Conservation (phyloP, 2,888 invertebrate genomes). For the Monochamus alternatus region DNA sequence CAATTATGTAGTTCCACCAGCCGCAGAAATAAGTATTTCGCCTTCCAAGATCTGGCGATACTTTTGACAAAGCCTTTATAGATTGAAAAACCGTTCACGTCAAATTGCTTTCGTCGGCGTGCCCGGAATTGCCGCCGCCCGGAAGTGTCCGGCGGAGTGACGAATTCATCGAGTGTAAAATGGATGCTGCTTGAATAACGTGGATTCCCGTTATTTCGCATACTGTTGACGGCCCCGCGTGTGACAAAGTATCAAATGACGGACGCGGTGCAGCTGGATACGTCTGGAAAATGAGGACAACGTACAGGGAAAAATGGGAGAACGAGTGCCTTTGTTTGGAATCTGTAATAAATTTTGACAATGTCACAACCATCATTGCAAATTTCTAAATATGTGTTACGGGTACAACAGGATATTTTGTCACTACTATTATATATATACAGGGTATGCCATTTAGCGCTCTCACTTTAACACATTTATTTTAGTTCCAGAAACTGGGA, state of each 20-base stretch:
- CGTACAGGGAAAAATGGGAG: neutral
- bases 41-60: too few relatives aligned
- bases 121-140: neutral
- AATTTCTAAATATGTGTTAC: neutral
- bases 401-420: too few relatives aligned
- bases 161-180: conserved; percentile 22
- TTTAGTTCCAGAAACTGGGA: too few relatives aligned
- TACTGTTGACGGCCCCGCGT: too few relatives aligned
- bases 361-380: too few relatives aligned
- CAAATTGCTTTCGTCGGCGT: neutral
- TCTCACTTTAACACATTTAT: too few relatives aligned
- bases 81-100: neutral
- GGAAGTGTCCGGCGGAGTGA: conserved; percentile 4
- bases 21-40: neutral
- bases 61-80: conserved; percentile 2
- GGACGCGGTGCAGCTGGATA: neutral
- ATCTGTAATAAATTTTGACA: too few relatives aligned
- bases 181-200: conserved; percentile 12
- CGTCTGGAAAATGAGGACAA: neutral
- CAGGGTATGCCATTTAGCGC: too few relatives aligned
- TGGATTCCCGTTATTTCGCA: conserved; percentile 12
- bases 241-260: conserved; percentile 1
- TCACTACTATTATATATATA: too few relatives aligned
- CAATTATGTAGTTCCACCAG: neutral
- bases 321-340: too few relatives aligned